A percentile compares a stretch with the other conserved stretches of the same genome.
Evolutionary conservation across 1,140 invertebrate genomes (phyloP).

Genomic region (Diabrotica virgifera): DNA sequence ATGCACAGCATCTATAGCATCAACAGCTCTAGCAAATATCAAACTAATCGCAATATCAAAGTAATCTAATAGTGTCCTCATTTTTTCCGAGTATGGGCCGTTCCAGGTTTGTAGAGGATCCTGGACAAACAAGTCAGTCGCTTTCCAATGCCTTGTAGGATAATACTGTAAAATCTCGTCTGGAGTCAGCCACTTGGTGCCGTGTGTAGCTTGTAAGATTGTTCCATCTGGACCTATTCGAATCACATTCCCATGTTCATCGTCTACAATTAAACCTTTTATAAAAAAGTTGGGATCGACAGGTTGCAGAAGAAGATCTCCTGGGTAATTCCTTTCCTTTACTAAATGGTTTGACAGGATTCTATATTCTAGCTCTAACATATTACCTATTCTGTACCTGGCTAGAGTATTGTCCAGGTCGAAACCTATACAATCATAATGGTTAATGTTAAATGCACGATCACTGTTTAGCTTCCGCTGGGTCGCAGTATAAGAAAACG

Average conservation of each 20-base stretch:
- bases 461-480: not conserved
- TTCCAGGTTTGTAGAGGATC: slow-evolving; percentile 62
- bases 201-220: slow-evolving; percentile 68
- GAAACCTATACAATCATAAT: slow-evolving; percentile 79
- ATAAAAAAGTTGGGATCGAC: slow-evolving; percentile 64
- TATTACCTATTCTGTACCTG: slow-evolving; percentile 63
- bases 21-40: slow-evolving; percentile 70
- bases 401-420: slow-evolving; percentile 76
- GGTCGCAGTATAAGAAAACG: not conserved
- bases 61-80: slow-evolving; percentile 70
- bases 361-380: slow-evolving; percentile 64
- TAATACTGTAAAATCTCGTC: slow-evolving; percentile 63
- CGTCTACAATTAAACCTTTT: slow-evolving; percentile 74
- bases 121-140: slow-evolving; percentile 53
- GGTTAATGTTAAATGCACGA: slow-evolving; percentile 19
- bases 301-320: slow-evolving; percentile 53
- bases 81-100: slow-evolving; percentile 56
- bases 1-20: slow-evolving; percentile 58
- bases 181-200: slow-evolving; percentile 58
- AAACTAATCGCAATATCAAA: slow-evolving; percentile 70
- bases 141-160: slow-evolving; percentile 58
- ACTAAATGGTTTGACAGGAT: slow-evolving; percentile 63
- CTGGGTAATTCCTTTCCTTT: slow-evolving; percentile 59
- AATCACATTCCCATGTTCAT: slow-evolving; percentile 69
- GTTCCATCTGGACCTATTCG: slow-evolving; percentile 60